These are phyloP conservation scores for Formica exsecta DNA, from an alignment of 1,140 invertebrate species.

Conservation along the genomic window DNA sequence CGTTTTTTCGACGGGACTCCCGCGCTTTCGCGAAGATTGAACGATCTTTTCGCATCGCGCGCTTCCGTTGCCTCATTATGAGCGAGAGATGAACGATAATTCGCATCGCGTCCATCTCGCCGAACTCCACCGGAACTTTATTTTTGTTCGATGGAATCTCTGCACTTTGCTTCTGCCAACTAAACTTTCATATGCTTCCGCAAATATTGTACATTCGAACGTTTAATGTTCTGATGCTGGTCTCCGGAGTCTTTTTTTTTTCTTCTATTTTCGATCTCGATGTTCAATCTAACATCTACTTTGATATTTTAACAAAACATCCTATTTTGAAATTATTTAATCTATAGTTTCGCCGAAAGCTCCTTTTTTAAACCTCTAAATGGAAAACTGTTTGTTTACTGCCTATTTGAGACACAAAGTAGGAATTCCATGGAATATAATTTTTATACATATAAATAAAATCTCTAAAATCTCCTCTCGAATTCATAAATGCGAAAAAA, in stretches of 20 bases:
- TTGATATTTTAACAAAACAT: too few species aligned
- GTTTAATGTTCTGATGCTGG: neutral
- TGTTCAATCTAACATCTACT: too few species aligned
- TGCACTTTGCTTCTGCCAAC: neutral
- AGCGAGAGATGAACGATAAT: constrained; percentile 44
- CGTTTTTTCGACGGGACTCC: constrained; percentile 48
- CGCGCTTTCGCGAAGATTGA: constrained; percentile 55
- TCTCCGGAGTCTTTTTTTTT: too few species aligned
- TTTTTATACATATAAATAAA: too few species aligned
- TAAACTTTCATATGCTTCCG: neutral
- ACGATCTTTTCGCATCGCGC: constrained; percentile 37
- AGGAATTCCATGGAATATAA: too few species aligned
- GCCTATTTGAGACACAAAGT: too few species aligned
- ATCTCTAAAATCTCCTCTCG: too few species aligned
- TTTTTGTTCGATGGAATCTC: neutral
- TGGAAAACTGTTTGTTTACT: neutral
- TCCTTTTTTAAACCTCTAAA: too few species aligned
- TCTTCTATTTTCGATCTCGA: neutral
- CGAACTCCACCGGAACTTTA: neutral
- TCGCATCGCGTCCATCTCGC: constrained; percentile 25
- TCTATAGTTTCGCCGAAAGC: too few species aligned
- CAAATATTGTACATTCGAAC: constrained; percentile 12
- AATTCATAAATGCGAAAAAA: too few species aligned
- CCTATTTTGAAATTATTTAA: too few species aligned
- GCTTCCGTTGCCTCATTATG: constrained; percentile 52